These are phyloP conservation scores for Iguana delicatissima DNA, from an alignment of 2,797 vertebrate genomes.

Conservation along the genomic window DNA sequence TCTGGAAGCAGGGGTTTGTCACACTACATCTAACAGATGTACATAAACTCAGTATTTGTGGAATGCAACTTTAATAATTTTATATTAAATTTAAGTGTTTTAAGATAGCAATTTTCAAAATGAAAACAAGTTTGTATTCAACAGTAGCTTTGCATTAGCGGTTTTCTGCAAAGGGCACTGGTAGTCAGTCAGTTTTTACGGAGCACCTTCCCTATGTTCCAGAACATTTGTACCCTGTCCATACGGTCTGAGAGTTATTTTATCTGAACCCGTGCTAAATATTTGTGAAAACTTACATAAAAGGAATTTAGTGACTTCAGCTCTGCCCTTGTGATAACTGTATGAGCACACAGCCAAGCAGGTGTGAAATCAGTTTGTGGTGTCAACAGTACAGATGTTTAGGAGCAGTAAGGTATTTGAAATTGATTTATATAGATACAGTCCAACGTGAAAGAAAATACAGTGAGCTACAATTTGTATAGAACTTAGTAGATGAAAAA, in stretches of 20 bases:
- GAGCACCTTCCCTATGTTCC: not conserved
- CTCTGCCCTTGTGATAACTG: not conserved
- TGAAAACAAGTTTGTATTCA: not conserved
- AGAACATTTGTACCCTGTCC: not conserved
- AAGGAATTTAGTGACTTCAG: not conserved
- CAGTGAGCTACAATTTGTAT: not conserved
- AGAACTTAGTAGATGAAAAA: not conserved
- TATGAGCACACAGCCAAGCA: not conserved
- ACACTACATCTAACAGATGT: too few species aligned
- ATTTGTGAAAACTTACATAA: not conserved
- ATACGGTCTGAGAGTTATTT: not conserved
- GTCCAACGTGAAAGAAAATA: not conserved
- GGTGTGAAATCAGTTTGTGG: not conserved
- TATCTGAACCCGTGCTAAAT: not conserved
- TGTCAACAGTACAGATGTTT: not conserved
- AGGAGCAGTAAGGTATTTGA: not conserved
- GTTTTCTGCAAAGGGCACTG: not conserved
- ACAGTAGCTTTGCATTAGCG: not conserved
- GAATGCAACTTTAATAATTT: not conserved
- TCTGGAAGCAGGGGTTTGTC: too few species aligned
- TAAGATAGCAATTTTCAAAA: not conserved
- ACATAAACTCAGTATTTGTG: too few species aligned
- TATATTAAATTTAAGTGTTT: not conserved
- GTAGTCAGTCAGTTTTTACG: not conserved
- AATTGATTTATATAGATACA: not conserved